phyloP scores from a whole-genome alignment of 2,888 invertebrate genomes.

The Crossocerus cetratus region DNA sequence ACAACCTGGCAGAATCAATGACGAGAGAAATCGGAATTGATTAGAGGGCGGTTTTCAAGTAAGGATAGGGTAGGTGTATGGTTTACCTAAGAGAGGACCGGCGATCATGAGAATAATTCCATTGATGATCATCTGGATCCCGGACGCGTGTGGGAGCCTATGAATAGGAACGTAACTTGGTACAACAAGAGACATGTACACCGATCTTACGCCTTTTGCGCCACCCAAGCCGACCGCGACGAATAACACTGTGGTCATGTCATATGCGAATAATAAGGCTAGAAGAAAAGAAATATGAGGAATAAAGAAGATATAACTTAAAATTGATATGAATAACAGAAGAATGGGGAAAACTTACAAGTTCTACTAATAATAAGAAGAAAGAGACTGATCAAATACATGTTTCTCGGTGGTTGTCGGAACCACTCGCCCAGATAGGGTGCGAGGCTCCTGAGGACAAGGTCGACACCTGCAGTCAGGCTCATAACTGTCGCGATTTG shows the following conservation, averaged over 20 bases:
- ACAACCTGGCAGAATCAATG: conserved; percentile 77
- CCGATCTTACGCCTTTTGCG: conserved; percentile 84
- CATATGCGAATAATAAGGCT: conserved; percentile 75
- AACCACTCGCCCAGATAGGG: conserved; percentile 84
- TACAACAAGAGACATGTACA: conserved; percentile 84
- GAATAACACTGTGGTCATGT: conserved; percentile 72
- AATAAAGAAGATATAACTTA: not conserved
- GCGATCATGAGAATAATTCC: conserved; percentile 81
- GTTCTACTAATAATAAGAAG: conserved; percentile 81
- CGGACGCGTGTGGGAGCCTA: conserved; percentile 82
- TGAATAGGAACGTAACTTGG: conserved; percentile 84
- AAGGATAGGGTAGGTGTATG: too few species aligned
- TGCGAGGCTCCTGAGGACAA: conserved; percentile 81
- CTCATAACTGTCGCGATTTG: conserved; percentile 83
- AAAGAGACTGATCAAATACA: conserved; percentile 82
- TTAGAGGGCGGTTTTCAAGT: too few species aligned
- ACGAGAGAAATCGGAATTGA: too few species aligned
- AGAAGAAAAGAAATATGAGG: conserved; percentile 21
- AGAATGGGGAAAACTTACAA: conserved; percentile 74
- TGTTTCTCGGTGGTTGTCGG: conserved; percentile 80
- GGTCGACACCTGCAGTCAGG: conserved; percentile 79
- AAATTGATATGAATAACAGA: not conserved
- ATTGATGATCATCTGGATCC: conserved; percentile 85
- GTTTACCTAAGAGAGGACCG: conserved; percentile 83
- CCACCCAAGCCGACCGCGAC: conserved; percentile 82